phyloP scores from a whole-genome alignment of 2,113 vertebrate species.

The Atherinomorus stipes region DNA sequence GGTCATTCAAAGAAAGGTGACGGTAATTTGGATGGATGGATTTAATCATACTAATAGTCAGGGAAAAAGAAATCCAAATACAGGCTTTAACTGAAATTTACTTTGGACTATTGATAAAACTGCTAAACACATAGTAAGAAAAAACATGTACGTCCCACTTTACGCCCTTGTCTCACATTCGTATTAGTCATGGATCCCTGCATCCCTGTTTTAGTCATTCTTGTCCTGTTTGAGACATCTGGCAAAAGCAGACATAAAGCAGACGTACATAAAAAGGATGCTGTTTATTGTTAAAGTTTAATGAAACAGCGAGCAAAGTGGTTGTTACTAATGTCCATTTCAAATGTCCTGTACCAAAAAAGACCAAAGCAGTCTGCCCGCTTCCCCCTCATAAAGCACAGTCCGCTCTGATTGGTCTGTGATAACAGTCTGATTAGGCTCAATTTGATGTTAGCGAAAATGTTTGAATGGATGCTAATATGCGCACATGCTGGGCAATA shows the following conservation, averaged over 20 bases:
- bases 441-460: not conserved
- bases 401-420: not conserved
- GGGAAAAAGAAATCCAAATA: not conserved
- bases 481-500: too few species aligned
- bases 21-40: not conserved
- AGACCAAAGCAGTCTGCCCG: not conserved
- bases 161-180: not conserved
- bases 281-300: too few species aligned
- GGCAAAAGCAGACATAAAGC: too few species aligned
- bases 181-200: not conserved
- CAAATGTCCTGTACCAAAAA: not conserved
- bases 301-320: too few species aligned
- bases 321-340: too few species aligned
- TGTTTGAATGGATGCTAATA: not conserved
- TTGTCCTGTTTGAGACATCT: not conserved
- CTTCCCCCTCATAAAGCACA: not conserved
- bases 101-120: not conserved
- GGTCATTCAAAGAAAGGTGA: not conserved
- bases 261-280: too few species aligned
- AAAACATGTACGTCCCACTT: not conserved
- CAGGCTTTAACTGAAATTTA: too few species aligned
- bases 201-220: not conserved
- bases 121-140: not conserved
- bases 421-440: not conserved
- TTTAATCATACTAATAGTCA: constrained; percentile 7